Percentiles rank a stretch among this genome's conserved stretches.
phyloP scores from a whole-genome alignment of 2,797 vertebrate species.

The Cuculus canorus region DNA sequence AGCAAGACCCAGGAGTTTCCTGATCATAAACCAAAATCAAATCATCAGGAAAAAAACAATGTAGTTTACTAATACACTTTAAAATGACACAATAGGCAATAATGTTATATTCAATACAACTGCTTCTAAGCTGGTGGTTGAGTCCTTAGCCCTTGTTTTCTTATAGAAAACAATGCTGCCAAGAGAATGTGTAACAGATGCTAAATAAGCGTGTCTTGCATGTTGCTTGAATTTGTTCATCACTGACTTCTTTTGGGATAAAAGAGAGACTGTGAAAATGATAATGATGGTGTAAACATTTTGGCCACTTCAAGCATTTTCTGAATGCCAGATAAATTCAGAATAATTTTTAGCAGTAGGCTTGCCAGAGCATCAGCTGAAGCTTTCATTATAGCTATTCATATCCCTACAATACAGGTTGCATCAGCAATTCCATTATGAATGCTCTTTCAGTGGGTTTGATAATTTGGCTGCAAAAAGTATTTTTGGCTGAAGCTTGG shows the following conservation, averaged over 20 bases:
- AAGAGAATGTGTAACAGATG: conserved; percentile 34
- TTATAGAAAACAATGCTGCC: conserved; percentile 28
- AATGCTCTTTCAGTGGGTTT: background rate
- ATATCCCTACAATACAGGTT: conserved; percentile 44
- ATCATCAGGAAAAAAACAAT: background rate
- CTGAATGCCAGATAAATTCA: conserved; percentile 54
- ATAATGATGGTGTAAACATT: conserved; percentile 65
- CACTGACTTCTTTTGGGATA: conserved; percentile 41
- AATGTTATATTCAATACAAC: conserved; percentile 33
- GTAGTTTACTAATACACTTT: background rate
- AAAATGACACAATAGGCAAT: conserved; percentile 3
- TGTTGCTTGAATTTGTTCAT: conserved; percentile 31
- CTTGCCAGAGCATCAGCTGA: conserved; percentile 56
- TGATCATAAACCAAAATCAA: background rate
- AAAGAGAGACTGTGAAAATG: conserved; percentile 55
- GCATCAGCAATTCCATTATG: conserved; percentile 55
- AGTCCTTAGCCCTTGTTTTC: background rate
- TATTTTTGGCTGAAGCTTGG: conserved; percentile 50
- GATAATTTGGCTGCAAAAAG: conserved; percentile 25
- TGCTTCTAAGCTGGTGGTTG: background rate
- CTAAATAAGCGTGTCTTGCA: background rate
- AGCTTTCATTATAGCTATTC: conserved; percentile 70
- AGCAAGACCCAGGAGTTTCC: background rate
- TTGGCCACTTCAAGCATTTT: conserved; percentile 61
- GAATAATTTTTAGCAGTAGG: conserved; percentile 46